phyloP scores from a whole-genome alignment of 2,888 invertebrate species.

The Ferdinandea cuprea region DNA sequence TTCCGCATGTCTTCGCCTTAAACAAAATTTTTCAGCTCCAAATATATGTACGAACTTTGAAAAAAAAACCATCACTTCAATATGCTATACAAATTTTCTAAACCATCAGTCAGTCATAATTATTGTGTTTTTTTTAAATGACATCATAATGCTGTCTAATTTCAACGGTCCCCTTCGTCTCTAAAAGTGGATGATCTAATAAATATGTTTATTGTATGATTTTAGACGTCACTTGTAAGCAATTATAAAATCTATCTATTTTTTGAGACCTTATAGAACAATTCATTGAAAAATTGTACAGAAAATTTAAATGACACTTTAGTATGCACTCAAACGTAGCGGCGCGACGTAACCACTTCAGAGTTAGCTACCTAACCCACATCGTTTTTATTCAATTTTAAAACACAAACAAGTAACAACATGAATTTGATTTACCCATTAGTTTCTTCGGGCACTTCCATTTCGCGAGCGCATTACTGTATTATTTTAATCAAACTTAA shows the following conservation, averaged over 20 bases:
- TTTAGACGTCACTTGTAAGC: too few species aligned
- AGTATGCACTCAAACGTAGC: too few species aligned
- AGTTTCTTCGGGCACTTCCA: conserved; percentile 20
- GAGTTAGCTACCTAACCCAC: too few species aligned
- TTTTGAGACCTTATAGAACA: neutral
- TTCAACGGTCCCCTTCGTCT: neutral
- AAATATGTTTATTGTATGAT: neutral
- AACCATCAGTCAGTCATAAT: too few species aligned
- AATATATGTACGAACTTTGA: too few species aligned
- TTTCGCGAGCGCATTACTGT: neutral
- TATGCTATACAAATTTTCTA: too few species aligned
- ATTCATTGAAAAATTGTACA: neutral
- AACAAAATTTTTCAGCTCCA: too few species aligned
- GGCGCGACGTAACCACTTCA: too few species aligned
- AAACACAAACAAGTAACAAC: neutral
- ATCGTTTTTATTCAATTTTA: neutral
- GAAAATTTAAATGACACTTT: neutral
- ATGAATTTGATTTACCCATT: conserved; percentile 21
- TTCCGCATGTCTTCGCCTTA: too few species aligned
- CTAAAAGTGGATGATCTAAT: conserved; percentile 28
- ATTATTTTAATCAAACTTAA: conserved; percentile 9
- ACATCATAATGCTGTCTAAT: conserved; percentile 2
- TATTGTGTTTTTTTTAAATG: neutral
- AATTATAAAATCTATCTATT: too few species aligned
- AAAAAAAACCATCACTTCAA: too few species aligned